Percentiles rank a stretch among this genome's conserved stretches.
Evolutionary conservation across 92 coral and sea anemone species (phyloP).

Genomic region (Epizoanthus scotinus): DNA sequence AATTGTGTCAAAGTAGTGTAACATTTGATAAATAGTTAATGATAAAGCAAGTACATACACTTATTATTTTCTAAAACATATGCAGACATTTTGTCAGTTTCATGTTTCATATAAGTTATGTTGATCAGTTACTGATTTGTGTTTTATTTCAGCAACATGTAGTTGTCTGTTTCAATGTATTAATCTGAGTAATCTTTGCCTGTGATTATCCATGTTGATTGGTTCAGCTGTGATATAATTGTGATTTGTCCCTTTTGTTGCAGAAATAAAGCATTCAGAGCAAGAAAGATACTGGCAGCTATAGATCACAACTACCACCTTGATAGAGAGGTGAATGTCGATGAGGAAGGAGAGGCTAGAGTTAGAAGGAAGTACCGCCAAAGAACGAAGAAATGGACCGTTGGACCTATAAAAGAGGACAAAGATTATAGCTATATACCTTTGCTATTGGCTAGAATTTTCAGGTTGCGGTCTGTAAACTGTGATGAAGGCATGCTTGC

Average conservation of each 20-base stretch:
- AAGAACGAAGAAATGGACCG: constrained; percentile 52
- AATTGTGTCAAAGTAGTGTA: too few relatives aligned
- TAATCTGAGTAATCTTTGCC: too few relatives aligned
- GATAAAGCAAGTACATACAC: too few relatives aligned
- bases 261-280: constrained; percentile 44
- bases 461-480: constrained; percentile 29
- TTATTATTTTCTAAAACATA: too few relatives aligned
- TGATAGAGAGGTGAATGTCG: constrained; percentile 10
- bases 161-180: too few relatives aligned
- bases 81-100: too few relatives aligned
- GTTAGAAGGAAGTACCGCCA: constrained; percentile 48
- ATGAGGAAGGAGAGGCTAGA: constrained; percentile 32
- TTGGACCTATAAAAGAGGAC: constrained; percentile 36
- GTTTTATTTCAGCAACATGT: too few relatives aligned
- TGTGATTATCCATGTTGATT: not conserved
- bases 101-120: too few relatives aligned
- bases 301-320: constrained; percentile 53
- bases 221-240: not conserved
- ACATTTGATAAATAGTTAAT: too few relatives aligned
- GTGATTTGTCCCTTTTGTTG: too few relatives aligned
- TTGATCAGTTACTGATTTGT: too few relatives aligned
- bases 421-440: constrained; percentile 51
- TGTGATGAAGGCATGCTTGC: constrained; percentile 13
- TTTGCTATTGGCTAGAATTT: constrained; percentile 42
- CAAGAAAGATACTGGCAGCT: constrained; percentile 49